These are phyloP conservation scores for Ptychobarbus kaznakovi DNA, from an alignment of 2,797 vertebrate species.

Conservation along the genomic window DNA sequence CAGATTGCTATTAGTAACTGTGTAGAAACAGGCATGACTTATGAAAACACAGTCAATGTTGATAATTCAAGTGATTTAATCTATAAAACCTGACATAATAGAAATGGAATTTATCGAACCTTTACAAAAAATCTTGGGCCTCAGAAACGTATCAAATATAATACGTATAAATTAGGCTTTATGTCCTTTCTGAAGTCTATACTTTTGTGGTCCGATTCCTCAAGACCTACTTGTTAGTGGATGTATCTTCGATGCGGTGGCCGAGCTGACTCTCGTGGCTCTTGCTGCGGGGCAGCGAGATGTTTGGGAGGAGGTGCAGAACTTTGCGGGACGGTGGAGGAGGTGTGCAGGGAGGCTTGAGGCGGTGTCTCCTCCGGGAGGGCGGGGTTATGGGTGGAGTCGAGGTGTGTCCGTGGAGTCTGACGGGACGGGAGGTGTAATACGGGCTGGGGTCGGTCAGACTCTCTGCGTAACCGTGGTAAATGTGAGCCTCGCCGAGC, in stretches of 20 bases:
- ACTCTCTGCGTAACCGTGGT: constrained; percentile 76
- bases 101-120: background rate
- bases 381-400: constrained; percentile 91
- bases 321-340: constrained; percentile 92
- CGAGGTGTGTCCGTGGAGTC: constrained; percentile 84
- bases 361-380: constrained; percentile 84
- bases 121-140: background rate
- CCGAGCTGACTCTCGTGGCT: constrained; percentile 97
- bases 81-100: background rate
- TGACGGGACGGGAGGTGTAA: constrained; percentile 74
- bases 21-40: background rate
- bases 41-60: background rate
- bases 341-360: constrained; percentile 93
- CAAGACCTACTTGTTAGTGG: constrained; percentile 86
- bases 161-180: background rate
- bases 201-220: background rate
- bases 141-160: background rate
- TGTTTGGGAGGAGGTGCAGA: constrained; percentile 90
- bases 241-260: constrained; percentile 93
- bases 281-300: constrained; percentile 94
- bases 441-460: constrained; percentile 83
- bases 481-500: constrained; percentile 76
- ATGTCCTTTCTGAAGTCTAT: background rate
- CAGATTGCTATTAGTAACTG: constrained; percentile 32
- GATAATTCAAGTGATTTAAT: constrained; percentile 1